Conservation (phyloP, 2,797 vertebrate species). For the Argyrosomus regius region DNA sequence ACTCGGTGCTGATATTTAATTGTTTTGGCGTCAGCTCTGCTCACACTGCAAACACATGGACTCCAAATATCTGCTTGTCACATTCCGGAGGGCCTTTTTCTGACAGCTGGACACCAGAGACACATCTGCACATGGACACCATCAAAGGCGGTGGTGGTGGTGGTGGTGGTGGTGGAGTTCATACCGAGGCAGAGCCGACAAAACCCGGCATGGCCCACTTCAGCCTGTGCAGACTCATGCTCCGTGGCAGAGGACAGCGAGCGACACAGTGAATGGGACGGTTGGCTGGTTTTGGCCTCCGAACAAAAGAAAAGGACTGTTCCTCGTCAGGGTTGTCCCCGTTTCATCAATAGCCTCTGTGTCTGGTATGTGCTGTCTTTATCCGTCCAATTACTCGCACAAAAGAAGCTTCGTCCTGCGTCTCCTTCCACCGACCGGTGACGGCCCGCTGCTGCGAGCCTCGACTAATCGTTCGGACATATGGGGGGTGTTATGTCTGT, state of each 20-base stretch:
- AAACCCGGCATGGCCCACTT: slow-evolving; percentile 33
- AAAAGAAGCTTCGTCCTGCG: slow-evolving; percentile 55
- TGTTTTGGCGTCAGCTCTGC: background rate
- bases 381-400: slow-evolving; percentile 66
- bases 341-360: slow-evolving; percentile 71
- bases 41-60: background rate
- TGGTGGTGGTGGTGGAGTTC: background rate
- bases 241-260: slow-evolving; percentile 24
- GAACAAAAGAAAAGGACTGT: slow-evolving; percentile 53
- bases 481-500: slow-evolving; percentile 42
- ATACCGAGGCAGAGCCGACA: slow-evolving; percentile 15
- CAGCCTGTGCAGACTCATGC: slow-evolving; percentile 46
- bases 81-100: slow-evolving; percentile 12
- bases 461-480: slow-evolving; percentile 45
- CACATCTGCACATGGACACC: slow-evolving; percentile 13
- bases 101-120: slow-evolving; percentile 19
- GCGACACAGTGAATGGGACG: slow-evolving; percentile 27
- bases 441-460: slow-evolving; percentile 16
- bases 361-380: slow-evolving; percentile 52
- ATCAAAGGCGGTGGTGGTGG: background rate
- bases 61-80: slow-evolving; percentile 7
- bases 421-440: slow-evolving; percentile 31
- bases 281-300: slow-evolving; percentile 26
- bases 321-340: slow-evolving; percentile 62
- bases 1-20: background rate